These are phyloP conservation scores for Pachymerium ferrugineum DNA, from an alignment of 2,888 invertebrate genomes.

Conservation along the genomic window DNA sequence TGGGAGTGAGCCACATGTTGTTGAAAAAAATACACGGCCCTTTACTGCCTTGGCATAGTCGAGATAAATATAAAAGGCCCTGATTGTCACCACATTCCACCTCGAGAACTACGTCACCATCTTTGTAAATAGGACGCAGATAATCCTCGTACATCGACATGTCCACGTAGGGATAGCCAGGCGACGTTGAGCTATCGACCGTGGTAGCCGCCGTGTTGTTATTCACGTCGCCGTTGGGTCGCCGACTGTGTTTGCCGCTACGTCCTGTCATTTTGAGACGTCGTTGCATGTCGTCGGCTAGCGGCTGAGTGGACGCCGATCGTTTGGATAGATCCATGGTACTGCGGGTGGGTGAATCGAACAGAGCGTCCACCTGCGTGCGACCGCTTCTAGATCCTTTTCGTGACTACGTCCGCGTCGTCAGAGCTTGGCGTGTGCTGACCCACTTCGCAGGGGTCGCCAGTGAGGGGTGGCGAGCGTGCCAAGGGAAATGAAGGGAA, in stretches of 20 bases:
- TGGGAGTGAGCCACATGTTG: conserved; percentile 50
- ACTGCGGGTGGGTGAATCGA: not conserved
- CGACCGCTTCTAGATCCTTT: not conserved
- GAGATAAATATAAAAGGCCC: conserved; percentile 46
- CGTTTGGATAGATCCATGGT: conserved; percentile 1
- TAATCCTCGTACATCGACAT: conserved; percentile 39
- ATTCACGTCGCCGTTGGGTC: conserved; percentile 8
- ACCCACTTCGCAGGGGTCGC: conserved; percentile 10
- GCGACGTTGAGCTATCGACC: no score
- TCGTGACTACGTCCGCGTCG: conserved; percentile 17
- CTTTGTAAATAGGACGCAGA: conserved; percentile 39
- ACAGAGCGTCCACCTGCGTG: not conserved
- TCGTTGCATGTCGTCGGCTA: not conserved
- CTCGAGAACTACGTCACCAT: conserved; percentile 44
- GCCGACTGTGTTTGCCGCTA: not conserved
- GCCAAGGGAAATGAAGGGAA: not conserved
- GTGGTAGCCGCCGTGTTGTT: not conserved
- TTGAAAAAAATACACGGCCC: conserved; percentile 50
- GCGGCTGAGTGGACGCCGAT: not conserved
- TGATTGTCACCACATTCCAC: conserved; percentile 47
- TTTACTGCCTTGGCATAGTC: conserved; percentile 50
- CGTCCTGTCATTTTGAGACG: not conserved
- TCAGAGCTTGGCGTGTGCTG: conserved; percentile 5
- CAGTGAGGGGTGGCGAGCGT: conserved; percentile 6
- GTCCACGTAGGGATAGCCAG: conserved; percentile 32